Base-by-base conservation (phyloP, 2,113 vertebrate species). In the Lamprologus tigripictilis region DNA sequence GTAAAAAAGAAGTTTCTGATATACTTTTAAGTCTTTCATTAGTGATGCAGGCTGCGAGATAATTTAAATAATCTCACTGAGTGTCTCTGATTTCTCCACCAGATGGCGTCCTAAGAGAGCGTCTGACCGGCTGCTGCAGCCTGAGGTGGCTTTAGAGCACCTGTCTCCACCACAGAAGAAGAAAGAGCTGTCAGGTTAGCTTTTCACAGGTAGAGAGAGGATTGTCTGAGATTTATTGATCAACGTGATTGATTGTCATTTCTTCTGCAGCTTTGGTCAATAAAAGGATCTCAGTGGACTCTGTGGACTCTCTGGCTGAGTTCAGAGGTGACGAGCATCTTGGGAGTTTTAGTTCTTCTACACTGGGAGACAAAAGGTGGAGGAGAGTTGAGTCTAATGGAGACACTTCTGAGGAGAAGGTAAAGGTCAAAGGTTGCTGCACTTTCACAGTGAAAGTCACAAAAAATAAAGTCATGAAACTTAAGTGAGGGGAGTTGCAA, bases 61-160 rank as follows among this genome's bases (percentile, higher is more conserved):
- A 26, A 13, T 73, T 45, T 9, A 26, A 47, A 42, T 42, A 3
- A 10, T 10, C 35, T 31, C 10, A 8, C 53, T 4, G 8, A 82
- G 13, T 33, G 76, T 47, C 6, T 9, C 6, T n/a, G 3, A 61
- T 45, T 82, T 4, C 1, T 86, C 88, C 92, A 92, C 83, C 73
- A 96, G 96, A 11, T 95, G 95, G 96, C 94, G 93, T 5, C 95
- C 96, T 19, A 96, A 93, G 85, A 89, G 94, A 91, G 94, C 93
- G 0, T 96, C 96, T 23, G 94, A 96, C 85, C 90, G 86, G 0
- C 89, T 93, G 49, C 88, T 92, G 42, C 81, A 5, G 37, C 53
- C 82, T 4, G 81, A n/a, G 1, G 61, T 26, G 14, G 33, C 63
- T 28, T 71, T 63, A 2, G 54, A 78, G 55, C 28, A 1, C 6